Conservation (phyloP, 2,888 invertebrate genomes). For the Amiota communis region DNA sequence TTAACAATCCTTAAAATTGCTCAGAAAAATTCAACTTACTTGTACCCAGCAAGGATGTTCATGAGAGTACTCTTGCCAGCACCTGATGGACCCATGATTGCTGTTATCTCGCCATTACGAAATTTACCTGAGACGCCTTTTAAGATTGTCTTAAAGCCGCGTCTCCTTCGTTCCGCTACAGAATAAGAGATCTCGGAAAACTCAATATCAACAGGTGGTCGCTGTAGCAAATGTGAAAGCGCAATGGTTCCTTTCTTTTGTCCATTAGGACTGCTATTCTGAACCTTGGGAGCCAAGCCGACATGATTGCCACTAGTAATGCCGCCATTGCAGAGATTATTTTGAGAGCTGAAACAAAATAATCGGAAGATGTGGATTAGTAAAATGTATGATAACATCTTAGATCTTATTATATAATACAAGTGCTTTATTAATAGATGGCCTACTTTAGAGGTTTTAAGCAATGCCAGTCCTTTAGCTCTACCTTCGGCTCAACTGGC, state of each 20-base stretch:
- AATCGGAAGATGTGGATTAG: background rate
- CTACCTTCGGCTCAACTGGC: background rate
- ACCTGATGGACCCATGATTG: constrained; percentile 95
- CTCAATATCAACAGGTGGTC: constrained; percentile 92
- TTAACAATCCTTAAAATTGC: background rate
- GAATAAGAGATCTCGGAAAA: constrained; percentile 91
- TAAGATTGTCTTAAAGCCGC: constrained; percentile 88
- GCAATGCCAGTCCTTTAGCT: constrained; percentile 48
- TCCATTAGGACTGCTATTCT: constrained; percentile 79
- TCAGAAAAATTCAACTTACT: constrained; percentile 75
- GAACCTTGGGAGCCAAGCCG: constrained; percentile 79
- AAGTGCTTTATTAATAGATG: background rate
- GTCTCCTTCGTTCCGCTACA: constrained; percentile 86
- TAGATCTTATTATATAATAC: background rate
- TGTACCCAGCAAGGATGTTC: constrained; percentile 91
- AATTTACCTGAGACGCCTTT: constrained; percentile 93
- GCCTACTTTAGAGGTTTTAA: constrained; percentile 59
- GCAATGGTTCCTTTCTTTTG: constrained; percentile 81
- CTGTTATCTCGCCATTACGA: constrained; percentile 91
- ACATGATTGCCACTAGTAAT: constrained; percentile 69
- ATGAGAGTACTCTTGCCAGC: constrained; percentile 87
- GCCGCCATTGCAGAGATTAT: constrained; percentile 82
- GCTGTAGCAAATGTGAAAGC: constrained; percentile 86
- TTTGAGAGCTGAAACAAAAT: constrained; percentile 77
- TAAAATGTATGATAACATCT: background rate